phyloP scores from a whole-genome alignment of 2,888 invertebrate genomes.

The Aproaerema taeniolella region DNA sequence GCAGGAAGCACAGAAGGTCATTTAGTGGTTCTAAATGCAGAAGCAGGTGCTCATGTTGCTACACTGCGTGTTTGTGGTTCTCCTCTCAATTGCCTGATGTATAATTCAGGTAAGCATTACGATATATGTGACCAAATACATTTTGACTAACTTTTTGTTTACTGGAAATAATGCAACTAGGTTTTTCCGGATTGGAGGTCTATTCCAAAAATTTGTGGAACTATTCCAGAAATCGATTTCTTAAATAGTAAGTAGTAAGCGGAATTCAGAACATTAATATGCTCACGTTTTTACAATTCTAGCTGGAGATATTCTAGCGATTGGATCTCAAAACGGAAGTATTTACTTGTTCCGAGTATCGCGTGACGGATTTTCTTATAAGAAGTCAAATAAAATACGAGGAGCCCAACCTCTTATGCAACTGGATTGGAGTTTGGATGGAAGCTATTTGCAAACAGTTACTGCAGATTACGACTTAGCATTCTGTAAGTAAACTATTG shows the following conservation, averaged over 20 bases:
- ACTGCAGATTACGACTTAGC: constrained; percentile 93
- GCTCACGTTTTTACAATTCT: too few species aligned
- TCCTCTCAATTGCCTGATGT: constrained; percentile 90
- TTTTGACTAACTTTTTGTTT: too few species aligned
- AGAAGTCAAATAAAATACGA: constrained; percentile 91
- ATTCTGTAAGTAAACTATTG: constrained; percentile 88
- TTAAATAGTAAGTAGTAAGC: too few species aligned
- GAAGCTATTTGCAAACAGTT: constrained; percentile 91
- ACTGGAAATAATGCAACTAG: too few species aligned
- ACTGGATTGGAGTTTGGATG: constrained; percentile 94
- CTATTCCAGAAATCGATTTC: too few species aligned
- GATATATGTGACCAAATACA: too few species aligned
- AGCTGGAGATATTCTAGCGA: constrained; percentile 93
- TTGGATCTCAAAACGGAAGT: constrained; percentile 94
- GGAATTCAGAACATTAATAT: too few species aligned
- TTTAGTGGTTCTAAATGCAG: constrained; percentile 89
- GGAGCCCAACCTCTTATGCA: constrained; percentile 91
- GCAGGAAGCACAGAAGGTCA: constrained; percentile 95
- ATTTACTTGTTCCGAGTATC: constrained; percentile 85
- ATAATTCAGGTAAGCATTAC: constrained; percentile 91
- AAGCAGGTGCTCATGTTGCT: constrained; percentile 90
- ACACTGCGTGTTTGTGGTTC: constrained; percentile 92
- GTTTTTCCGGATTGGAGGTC: too few species aligned
- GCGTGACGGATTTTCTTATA: constrained; percentile 92
- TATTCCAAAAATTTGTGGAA: too few species aligned